phyloP scores from a whole-genome alignment of 1,140 invertebrate species.

The Ylistrum balloti region DNA sequence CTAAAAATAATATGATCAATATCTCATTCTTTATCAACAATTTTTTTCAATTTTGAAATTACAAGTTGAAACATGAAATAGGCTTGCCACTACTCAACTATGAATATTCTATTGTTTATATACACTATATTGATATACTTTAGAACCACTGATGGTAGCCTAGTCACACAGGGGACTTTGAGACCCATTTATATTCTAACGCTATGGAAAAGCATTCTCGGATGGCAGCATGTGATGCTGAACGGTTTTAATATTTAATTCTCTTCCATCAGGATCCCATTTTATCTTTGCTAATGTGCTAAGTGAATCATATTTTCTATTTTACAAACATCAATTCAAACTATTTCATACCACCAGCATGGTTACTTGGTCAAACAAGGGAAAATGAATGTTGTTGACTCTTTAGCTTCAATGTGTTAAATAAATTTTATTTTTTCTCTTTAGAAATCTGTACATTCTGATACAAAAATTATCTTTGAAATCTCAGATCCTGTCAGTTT shows the following conservation, averaged over 20 bases:
- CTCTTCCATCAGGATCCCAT: neutral
- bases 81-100: neutral
- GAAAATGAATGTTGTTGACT: no score
- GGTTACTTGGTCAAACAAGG: no score
- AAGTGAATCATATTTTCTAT: neutral
- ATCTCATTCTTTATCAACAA: neutral
- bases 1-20: neutral
- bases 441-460: no score
- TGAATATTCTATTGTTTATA: neutral
- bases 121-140: neutral
- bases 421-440: no score
- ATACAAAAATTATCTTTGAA: no score
- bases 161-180: neutral
- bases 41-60: neutral
- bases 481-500: no score
- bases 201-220: neutral
- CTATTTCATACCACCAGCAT: neutral
- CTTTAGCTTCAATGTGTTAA: no score
- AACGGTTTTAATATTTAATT: neutral
- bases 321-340: neutral
- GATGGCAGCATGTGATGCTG: neutral
- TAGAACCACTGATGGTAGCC: neutral
- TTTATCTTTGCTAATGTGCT: neutral
- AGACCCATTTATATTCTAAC: neutral
- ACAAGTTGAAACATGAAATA: neutral